These are phyloP conservation scores for Enteromius trimaculatus DNA, from an alignment of 2,797 vertebrate genomes.

Conservation along the genomic window DNA sequence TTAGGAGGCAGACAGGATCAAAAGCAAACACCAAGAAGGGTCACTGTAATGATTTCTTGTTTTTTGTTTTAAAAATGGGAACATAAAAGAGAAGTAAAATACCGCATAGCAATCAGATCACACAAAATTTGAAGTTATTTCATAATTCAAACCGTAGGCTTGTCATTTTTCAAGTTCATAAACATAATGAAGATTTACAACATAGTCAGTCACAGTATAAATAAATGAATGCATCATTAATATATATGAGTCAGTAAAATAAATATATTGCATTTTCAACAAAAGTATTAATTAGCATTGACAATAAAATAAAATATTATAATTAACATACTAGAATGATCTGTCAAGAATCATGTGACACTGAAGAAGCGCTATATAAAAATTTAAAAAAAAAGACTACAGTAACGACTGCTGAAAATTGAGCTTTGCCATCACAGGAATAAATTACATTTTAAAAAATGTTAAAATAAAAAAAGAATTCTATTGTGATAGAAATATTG, in stretches of 20 bases:
- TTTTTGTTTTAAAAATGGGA: not conserved
- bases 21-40: slow-evolving; percentile 61
- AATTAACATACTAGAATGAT: not conserved
- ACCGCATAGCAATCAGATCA: not conserved
- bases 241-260: not conserved
- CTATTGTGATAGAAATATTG: too few species aligned
- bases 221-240: not conserved
- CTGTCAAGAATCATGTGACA: too few species aligned
- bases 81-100: not conserved
- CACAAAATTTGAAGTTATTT: not conserved
- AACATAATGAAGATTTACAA: not conserved
- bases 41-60: slow-evolving; percentile 48
- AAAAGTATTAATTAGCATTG: not conserved
- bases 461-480: too few species aligned
- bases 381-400: too few species aligned
- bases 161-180: not conserved
- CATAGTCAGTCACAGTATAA: not conserved
- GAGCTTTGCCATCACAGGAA: too few species aligned
- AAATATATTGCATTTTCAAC: not conserved
- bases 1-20: slow-evolving; percentile 56
- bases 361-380: too few species aligned
- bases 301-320: not conserved
- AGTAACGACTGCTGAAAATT: too few species aligned
- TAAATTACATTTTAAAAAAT: too few species aligned
- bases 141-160: not conserved